A percentile compares a stretch with the other conserved stretches of the same genome.
These are phyloP conservation scores for Thamnophis elegans DNA, from an alignment of 2,797 vertebrate genomes.

Conservation along the genomic window DNA sequence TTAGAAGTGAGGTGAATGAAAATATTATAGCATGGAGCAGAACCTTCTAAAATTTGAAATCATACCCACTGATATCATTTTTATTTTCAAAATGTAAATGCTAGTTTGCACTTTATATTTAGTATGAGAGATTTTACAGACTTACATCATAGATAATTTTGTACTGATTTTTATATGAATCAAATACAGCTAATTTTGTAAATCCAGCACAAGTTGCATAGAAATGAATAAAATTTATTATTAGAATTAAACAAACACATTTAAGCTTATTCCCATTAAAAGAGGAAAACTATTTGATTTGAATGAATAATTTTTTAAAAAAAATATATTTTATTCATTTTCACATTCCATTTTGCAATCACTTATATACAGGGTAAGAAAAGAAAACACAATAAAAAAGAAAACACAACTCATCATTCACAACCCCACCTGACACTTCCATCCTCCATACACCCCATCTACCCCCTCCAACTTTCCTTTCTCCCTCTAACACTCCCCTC, in stretches of 20 bases:
- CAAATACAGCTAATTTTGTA: background rate
- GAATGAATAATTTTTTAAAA: background rate
- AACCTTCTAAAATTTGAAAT: background rate
- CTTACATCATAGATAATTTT: background rate
- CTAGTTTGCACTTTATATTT: background rate
- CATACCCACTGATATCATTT: background rate
- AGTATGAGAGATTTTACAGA: background rate
- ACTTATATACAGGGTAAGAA: too few species aligned
- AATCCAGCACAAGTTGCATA: background rate
- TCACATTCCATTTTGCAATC: too few species aligned
- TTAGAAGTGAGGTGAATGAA: background rate
- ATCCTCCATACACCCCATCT: too few species aligned
- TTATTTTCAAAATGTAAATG: background rate
- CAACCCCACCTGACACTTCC: too few species aligned
- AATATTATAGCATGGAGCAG: background rate
- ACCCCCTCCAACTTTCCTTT: too few species aligned
- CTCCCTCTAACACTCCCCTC: too few species aligned
- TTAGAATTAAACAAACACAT: background rate
- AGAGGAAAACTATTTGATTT: background rate
- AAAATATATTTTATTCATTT: too few species aligned
- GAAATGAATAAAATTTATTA: background rate
- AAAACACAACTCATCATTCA: too few species aligned
- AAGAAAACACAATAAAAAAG: too few species aligned
- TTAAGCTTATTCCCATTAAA: background rate
- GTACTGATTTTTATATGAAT: background rate